Conservation (phyloP, 2,888 invertebrate species). For the Chydorus sphaericus region DNA sequence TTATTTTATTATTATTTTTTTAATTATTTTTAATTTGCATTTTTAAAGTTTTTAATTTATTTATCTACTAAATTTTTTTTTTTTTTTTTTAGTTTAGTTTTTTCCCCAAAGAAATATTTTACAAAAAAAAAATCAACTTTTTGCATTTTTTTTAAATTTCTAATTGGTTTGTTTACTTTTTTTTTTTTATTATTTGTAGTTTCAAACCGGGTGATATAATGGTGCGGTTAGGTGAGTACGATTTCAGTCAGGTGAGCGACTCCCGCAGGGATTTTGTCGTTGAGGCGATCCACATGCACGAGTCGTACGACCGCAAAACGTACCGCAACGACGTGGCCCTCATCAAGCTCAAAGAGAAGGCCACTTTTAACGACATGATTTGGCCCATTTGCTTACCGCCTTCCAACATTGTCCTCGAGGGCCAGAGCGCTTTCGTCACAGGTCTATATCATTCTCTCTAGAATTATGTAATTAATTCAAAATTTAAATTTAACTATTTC, state of each 20-base stretch:
- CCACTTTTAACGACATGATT: slow-evolving; percentile 41
- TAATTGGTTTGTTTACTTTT: neutral
- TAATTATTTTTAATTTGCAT: neutral
- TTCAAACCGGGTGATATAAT: slow-evolving; percentile 42
- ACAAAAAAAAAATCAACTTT: neutral
- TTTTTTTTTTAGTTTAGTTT: neutral
- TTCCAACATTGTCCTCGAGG: slow-evolving; percentile 40
- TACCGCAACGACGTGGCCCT: slow-evolving; percentile 67
- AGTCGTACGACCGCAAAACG: slow-evolving; percentile 46
- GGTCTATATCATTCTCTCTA: slow-evolving; percentile 33
- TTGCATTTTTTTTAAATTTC: neutral
- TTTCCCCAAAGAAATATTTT: neutral
- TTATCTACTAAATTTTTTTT: no score
- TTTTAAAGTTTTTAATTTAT: no score
- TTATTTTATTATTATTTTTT: neutral
- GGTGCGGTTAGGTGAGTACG: slow-evolving; percentile 68
- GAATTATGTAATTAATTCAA: no score
- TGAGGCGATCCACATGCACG: slow-evolving; percentile 46
- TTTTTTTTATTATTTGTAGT: slow-evolving; percentile 31
- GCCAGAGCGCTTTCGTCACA: slow-evolving; percentile 47
- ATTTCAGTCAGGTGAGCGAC: slow-evolving; percentile 34
- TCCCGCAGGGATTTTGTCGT: slow-evolving; percentile 51
- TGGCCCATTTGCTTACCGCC: slow-evolving; percentile 76
- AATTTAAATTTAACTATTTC: no score
- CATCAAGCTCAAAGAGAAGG: slow-evolving; percentile 27